Percentiles rank a stretch among this genome's conserved stretches.
Evolutionary conservation across 2,888 invertebrate genomes (phyloP).

Genomic region (Chaitophorus viminalis): DNA sequence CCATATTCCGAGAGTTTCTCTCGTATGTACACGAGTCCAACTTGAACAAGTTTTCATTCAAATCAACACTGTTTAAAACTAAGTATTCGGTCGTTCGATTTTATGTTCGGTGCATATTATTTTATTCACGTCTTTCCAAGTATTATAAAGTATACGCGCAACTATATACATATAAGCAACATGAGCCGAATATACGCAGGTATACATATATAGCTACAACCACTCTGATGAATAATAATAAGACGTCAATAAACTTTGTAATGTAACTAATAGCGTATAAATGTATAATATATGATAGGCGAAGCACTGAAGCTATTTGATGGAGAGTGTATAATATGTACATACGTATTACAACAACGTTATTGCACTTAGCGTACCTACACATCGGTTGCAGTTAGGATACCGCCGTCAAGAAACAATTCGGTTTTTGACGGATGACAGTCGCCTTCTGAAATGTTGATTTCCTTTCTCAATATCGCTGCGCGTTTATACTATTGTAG

Average conservation of each 20-base stretch:
- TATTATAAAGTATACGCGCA: neutral
- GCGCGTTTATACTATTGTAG: neutral
- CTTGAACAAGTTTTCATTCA: neutral
- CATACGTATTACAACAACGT: neutral
- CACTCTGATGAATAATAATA: too few species aligned
- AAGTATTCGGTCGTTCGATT: too few species aligned
- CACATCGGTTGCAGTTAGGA: neutral
- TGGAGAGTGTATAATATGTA: neutral
- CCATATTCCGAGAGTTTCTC: too few species aligned
- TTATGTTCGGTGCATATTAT: neutral
- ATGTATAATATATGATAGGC: neutral
- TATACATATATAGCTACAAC: too few species aligned
- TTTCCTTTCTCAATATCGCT: neutral
- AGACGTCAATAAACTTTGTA: too few species aligned
- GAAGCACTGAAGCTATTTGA: neutral
- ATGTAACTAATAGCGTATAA: too few species aligned
- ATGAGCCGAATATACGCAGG: neutral
- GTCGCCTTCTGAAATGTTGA: neutral
- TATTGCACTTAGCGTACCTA: conserved; percentile 2
- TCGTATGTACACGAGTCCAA: neutral
- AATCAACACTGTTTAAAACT: too few species aligned
- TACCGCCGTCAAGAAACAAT: conserved; percentile 11
- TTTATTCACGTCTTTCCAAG: neutral
- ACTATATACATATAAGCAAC: neutral
- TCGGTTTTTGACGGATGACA: conserved; percentile 39